Evolutionary conservation across 2,113 vertebrate genomes (phyloP), one percentile per base, ranked within the genome.

Genomic region (Myocastor coypus): DNA sequence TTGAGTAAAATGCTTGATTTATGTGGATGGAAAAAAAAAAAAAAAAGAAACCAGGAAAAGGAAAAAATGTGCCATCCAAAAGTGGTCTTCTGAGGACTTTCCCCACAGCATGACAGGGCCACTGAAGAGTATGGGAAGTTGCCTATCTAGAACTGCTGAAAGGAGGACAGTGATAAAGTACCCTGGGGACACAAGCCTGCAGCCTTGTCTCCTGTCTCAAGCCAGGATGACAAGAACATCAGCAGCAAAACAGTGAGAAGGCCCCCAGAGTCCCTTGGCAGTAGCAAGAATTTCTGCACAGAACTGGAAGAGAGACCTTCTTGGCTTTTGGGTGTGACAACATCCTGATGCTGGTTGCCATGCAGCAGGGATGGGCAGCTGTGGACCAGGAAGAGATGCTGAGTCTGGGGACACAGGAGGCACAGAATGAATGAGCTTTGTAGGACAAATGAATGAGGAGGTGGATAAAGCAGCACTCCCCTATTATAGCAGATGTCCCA

Each of bases 261-360:
- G 63, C 98, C 98, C 5, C 97, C 85, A 12, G 97, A 98, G 24
- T 98, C 98, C 93, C 98, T 98, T 97, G 98, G 98, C 69, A 69
- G 69, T 17, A 91, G 98, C 5, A 98, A 98, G 0, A 98, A 83
- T 98, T 99, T 93, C 96, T 98, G 64, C 99, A 98, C 81, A 98
- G 98, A 96, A 91, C 99, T 52, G 98, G 80, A 98, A 16, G 9
- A 19, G 16, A 26, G n/a, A 66, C 17, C n/a, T 55, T 57, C 37
- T 84, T 55, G 59, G 64, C 14, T 59, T 12, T 12, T 40, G 37
- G 68, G 9, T 80, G 11, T 64, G 69, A 55, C 8, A 16, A 42
- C 11, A 2, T 73, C 26, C 37, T 46, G 34, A 81, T 37, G 40
- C 40, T 71, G 68, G 52, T 73, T 95, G 71, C 50, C 3, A 68